Evolutionary conservation across 2,888 invertebrate genomes (phyloP).

Genomic region (Plebejus anna): DNA sequence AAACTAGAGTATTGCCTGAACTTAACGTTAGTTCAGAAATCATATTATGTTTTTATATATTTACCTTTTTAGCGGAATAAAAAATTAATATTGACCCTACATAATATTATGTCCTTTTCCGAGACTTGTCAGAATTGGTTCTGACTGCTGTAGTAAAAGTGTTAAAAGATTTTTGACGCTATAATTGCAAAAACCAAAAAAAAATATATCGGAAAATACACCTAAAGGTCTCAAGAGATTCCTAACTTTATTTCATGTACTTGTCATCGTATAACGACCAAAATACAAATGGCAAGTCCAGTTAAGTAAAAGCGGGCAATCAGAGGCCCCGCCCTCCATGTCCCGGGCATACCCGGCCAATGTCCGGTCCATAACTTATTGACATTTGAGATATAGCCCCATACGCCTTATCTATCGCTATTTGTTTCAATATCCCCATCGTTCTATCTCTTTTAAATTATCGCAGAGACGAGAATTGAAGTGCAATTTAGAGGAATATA

Average conservation of each 20-base stretch:
- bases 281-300: not conserved
- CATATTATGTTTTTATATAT: no score
- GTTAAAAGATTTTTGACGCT: no score
- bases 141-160: no score
- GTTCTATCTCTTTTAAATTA: not conserved
- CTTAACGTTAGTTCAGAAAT: no score
- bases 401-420: slow-evolving; percentile 7
- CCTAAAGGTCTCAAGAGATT: not conserved
- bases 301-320: not conserved
- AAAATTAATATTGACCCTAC: no score
- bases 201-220: not conserved
- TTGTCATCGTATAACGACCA: not conserved
- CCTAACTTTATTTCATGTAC: not conserved
- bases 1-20: no score
- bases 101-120: no score
- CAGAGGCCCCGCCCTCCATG: not conserved
- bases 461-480: not conserved
- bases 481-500: not conserved
- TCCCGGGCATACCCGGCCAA: not conserved
- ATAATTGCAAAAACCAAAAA: no score
- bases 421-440: not conserved
- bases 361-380: not conserved
- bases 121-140: no score
- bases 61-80: no score
- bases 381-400: slow-evolving; percentile 9